Evolutionary conservation across 2,113 vertebrate genomes (phyloP), one percentile per base, ranked within the genome.

Genomic region (Polypterus senegalus): DNA sequence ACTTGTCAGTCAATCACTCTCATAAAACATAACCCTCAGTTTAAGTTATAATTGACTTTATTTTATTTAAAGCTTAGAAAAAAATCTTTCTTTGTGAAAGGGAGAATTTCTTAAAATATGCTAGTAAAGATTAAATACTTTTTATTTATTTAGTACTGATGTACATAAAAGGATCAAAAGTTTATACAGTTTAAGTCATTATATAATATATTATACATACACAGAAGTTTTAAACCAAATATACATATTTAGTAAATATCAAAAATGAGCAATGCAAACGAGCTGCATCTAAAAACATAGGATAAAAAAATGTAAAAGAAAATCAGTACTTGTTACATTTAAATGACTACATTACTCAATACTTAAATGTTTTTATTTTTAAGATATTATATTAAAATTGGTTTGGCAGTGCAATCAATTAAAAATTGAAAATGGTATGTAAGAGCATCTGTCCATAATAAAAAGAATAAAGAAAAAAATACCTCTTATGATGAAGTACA

Each of bases 331-430:
- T 79, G 54, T 61, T 65, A 61, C 60, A 60, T 74, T 75, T 81
- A 78, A 81, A 80, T 72, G 73, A 73, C 71, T 72, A 75, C 75
- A 79, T 76, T 75, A 82, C 73, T 81, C 75, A 76, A 79, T 78
- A 68, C 71, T 79, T 83, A 76, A 71, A 81, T 78, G 71, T 72
- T 73, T 70, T 67, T 60, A 58, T 70, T 65, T 71, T 77, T 74
- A 69, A 78, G 79, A 74, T 66, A 69, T 70, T 65, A 72, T 73
- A 76, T 75, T 80, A 81, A 69, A 77, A 70, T 59, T 79, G 72
- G 72, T 76, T 76, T 78, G 71, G 79, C 81, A 85, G 83, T 86
- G 82, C 79, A 88, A 83, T 81, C 77, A 83, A 80, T 79, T 82
- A 79, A 71, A 78, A 75, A 75, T 69, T 69, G 73, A 67, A 79